Evolutionary conservation across 2,888 invertebrate species (phyloP), one percentile per base, ranked within the genome.

Genomic region (Dryobota labecula): DNA sequence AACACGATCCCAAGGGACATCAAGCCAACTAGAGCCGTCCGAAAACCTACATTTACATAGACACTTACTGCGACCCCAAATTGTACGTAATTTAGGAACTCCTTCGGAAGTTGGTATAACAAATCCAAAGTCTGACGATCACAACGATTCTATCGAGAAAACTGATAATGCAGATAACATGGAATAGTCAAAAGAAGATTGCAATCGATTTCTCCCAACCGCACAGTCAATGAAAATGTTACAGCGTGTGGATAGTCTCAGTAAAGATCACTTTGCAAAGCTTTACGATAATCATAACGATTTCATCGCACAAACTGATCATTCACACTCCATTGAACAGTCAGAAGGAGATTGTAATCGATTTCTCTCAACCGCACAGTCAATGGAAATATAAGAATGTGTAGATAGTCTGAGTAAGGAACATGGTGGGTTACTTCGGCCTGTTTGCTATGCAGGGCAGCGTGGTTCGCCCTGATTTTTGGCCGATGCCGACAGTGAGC

Each of bases 401-500:
- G 69, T 64, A 64, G 65, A 72, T 84, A 53, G 68, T 77, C 69
- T 56, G 53, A 36, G 64, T 74, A 57, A 54, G 68, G 67, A 72
- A 51, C 27, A 58, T 56, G 38, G 67, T 63, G 68, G 56, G 73
- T 82, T 68, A 73, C 69, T 77, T 71, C 77, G 73, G 73, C 68
- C 95, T 95, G 89, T 85, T 96, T 95, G 92, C 92, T 95, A 96
- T 96, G 93, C 96, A 92, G 93, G 91, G 87, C 93, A 90, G 89
- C 91, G 86, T 88, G 76, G 85, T 78, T 83, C 85, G 92, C 91
- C 92, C 93, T 95, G 95, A 96, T 96, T 96, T 96, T 95, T 94
- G 88, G 92, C 89, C 91, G 90, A 91, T 91, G 94, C 94, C 94
- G 93, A 91, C 95, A 92, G 90, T 87, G 89, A 89, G 89, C 89